Percentiles rank a stretch among this genome's conserved stretches.
Conservation (phyloP, 2,797 vertebrate species). For the Cyprinodon diabolis region DNA sequence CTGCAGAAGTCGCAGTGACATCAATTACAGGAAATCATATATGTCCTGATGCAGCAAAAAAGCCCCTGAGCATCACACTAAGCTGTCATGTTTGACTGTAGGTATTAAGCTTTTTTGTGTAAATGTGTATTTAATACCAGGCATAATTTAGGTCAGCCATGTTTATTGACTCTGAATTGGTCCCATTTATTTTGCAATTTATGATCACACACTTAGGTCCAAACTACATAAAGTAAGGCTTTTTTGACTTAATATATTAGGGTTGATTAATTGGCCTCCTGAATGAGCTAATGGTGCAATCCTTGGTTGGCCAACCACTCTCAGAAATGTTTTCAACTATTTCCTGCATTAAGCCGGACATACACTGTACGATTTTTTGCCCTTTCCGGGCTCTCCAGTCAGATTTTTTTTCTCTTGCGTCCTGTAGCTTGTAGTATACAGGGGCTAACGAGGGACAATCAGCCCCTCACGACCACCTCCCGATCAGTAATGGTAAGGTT, state of each 20-base stretch:
- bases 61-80: not conserved
- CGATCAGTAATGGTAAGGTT: too few species aligned
- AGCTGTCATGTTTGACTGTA: not conserved
- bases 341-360: too few species aligned
- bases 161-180: too few species aligned
- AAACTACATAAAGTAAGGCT: too few species aligned
- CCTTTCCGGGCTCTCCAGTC: too few species aligned
- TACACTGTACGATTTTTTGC: too few species aligned
- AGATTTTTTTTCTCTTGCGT: too few species aligned
- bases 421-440: too few species aligned
- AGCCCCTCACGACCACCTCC: too few species aligned
- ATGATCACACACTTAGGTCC: too few species aligned
- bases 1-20: not conserved
- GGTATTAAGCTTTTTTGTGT: not conserved
- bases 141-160: not conserved
- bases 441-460: too few species aligned
- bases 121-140: not conserved
- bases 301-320: not conserved
- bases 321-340: not conserved
- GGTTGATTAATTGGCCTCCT: not conserved
- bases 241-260: not conserved
- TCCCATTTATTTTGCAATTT: too few species aligned
- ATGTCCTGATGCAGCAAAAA: not conserved
- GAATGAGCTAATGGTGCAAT: not conserved
- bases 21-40: not conserved